These are phyloP conservation scores for Cervus canadensis DNA, from an alignment of 2,113 vertebrate species.

Conservation along the genomic window DNA sequence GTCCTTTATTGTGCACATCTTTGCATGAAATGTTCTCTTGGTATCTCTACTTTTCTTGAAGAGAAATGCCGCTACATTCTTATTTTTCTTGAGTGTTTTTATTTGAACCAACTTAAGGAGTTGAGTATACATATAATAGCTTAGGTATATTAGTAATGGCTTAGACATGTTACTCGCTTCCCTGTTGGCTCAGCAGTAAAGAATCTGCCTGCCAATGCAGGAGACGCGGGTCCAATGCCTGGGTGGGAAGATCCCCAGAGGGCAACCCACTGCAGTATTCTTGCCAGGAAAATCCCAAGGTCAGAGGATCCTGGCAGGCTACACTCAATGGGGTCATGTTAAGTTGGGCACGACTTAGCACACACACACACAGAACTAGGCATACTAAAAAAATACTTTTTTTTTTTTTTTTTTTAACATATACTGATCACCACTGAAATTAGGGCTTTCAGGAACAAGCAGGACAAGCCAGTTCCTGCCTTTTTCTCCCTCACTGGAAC, in stretches of 20 bases:
- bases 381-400: neutral
- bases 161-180: neutral
- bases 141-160: neutral
- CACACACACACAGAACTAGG: neutral
- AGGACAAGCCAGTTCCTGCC: neutral
- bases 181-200: neutral
- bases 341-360: neutral
- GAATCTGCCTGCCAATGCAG: neutral
- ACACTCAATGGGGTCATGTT: neutral
- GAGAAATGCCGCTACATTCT: neutral
- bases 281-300: neutral
- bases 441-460: neutral
- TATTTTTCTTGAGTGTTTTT: slow-evolving; percentile 21
- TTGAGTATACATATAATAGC: slow-evolving; percentile 4
- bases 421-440: neutral
- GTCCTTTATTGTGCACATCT: neutral
- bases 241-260: neutral
- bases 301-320: neutral
- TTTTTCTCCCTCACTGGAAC: neutral
- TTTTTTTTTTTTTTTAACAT: neutral
- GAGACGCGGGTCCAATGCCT: neutral
- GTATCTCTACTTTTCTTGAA: neutral
- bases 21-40: neutral
- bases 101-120: slow-evolving; percentile 14
- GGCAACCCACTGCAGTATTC: neutral